Evolutionary conservation across 2,888 invertebrate genomes (phyloP).

Genomic region (Lasioglossum lativentre): DNA sequence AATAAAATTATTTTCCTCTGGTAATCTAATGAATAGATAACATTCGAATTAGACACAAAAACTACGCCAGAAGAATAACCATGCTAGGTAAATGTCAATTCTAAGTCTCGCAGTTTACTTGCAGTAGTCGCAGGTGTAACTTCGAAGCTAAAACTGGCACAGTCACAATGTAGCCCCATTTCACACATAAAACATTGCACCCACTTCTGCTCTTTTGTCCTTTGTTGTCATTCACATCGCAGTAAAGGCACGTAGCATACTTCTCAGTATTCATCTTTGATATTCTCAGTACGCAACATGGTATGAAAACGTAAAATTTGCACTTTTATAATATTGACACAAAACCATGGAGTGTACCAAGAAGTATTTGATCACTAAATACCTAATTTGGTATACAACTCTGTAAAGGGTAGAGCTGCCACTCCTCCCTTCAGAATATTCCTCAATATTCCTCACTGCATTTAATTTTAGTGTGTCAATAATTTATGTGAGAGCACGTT

Average conservation of each 20-base stretch:
- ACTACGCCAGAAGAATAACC: not conserved
- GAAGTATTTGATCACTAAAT: too few species aligned
- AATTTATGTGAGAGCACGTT: not conserved
- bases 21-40: not conserved
- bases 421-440: too few species aligned
- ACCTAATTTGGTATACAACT: too few species aligned
- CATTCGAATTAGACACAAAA: not conserved
- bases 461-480: too few species aligned
- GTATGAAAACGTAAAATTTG: not conserved
- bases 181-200: not conserved
- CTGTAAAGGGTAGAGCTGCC: too few species aligned
- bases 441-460: too few species aligned
- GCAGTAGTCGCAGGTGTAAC: not conserved
- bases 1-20: not conserved
- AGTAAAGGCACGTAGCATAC: not conserved
- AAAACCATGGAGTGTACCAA: not conserved
- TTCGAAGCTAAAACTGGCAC: not conserved
- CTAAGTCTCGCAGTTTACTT: not conserved
- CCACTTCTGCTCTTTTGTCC: not conserved
- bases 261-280: not conserved
- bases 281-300: not conserved
- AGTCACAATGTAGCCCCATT: not conserved
- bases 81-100: not conserved
- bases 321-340: too few species aligned
- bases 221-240: not conserved